These are phyloP conservation scores for Chalcis sispes DNA, from an alignment of 2,888 invertebrate genomes.

Conservation along the genomic window DNA sequence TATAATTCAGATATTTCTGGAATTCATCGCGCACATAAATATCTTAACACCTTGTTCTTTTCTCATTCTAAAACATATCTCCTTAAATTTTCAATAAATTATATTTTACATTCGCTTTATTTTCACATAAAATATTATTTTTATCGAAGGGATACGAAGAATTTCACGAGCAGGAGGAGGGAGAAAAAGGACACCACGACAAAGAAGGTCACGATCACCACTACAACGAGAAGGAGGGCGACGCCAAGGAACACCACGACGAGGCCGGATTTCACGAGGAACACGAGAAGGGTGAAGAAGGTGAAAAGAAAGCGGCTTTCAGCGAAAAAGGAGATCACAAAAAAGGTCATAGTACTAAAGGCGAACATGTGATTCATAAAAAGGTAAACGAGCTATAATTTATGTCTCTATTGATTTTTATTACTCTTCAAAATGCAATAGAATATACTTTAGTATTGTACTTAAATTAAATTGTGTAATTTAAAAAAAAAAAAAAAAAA, in stretches of 20 bases:
- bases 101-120: background rate
- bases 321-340: constrained; percentile 74
- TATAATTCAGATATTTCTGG: too few species aligned
- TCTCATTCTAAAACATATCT: too few species aligned
- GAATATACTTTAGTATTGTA: too few species aligned
- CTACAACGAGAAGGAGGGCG: constrained; percentile 82
- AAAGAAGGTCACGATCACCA: constrained; percentile 82
- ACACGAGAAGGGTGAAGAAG: constrained; percentile 82
- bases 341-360: constrained; percentile 77
- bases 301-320: constrained; percentile 74
- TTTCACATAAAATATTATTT: background rate
- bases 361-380: constrained; percentile 76
- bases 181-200: constrained; percentile 81
- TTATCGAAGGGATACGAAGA: constrained; percentile 65
- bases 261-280: constrained; percentile 82
- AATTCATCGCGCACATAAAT: too few species aligned
- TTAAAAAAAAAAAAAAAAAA: background rate
- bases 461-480: too few species aligned
- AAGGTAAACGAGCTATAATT: constrained; percentile 65
- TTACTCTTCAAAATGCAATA: too few species aligned
- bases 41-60: too few species aligned
- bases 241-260: constrained; percentile 81
- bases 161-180: constrained; percentile 72
- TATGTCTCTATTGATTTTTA: background rate
- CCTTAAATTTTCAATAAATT: background rate